Evolutionary conservation across 2,888 invertebrate genomes (phyloP).

Genomic region (Macrophya alboannulata): DNA sequence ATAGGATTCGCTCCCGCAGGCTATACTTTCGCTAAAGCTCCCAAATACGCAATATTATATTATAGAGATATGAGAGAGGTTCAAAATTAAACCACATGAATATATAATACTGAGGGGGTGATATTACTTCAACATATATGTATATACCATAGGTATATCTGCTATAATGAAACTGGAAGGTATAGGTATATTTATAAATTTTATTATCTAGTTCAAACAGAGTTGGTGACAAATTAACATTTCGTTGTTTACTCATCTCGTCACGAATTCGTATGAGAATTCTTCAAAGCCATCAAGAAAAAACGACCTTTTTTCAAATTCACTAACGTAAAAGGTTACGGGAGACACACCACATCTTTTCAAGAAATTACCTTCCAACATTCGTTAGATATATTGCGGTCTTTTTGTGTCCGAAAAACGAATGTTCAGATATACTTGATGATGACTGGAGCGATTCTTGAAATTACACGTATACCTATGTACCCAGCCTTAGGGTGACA

Average conservation of each 20-base stretch:
- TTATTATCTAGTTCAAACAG: background rate
- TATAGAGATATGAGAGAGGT: conserved; percentile 14
- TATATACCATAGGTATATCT: background rate
- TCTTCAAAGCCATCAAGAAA: no score
- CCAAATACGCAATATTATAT: conserved; percentile 18
- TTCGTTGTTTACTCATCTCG: no score
- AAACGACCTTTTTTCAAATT: no score
- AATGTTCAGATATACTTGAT: background rate
- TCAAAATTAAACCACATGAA: conserved; percentile 59
- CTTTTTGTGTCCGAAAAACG: background rate
- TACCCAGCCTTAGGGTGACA: no score
- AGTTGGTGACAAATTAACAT: background rate
- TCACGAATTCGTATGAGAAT: no score
- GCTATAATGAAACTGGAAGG: background rate
- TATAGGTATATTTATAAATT: background rate
- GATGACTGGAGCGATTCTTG: background rate
- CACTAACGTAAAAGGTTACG: no score
- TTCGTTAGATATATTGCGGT: background rate
- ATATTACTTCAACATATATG: background rate
- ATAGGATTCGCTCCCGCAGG: background rate
- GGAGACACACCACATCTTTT: background rate
- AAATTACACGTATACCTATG: no score
- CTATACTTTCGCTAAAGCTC: conserved; percentile 14
- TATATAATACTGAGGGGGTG: conserved; percentile 37
- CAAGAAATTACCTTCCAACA: background rate